These are phyloP conservation scores for Oscheius sp. DNA, from an alignment of 2,888 invertebrate genomes.

Conservation along the genomic window DNA sequence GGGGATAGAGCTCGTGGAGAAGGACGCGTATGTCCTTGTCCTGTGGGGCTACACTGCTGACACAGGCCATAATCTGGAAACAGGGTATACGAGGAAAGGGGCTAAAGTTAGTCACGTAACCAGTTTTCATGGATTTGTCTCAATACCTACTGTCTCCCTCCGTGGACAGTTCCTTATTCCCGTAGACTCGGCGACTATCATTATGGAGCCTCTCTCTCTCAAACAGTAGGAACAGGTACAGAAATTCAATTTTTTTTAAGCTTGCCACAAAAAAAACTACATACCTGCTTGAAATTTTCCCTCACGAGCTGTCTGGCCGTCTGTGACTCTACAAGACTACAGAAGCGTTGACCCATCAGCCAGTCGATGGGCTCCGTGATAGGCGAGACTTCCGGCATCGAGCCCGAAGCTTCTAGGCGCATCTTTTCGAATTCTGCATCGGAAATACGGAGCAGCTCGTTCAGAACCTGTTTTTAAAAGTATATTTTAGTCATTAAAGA, in stretches of 20 bases:
- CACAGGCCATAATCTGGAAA: conserved; percentile 14
- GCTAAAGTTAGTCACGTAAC: conserved; percentile 81
- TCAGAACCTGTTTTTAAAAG: conserved; percentile 77
- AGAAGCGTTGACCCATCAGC: conserved; percentile 52
- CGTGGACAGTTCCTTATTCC: background rate
- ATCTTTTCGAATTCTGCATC: conserved; percentile 61
- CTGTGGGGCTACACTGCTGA: conserved; percentile 76
- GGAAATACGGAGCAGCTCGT: conserved; percentile 85
- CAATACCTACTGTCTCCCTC: too few relatives aligned
- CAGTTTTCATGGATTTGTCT: too few relatives aligned
- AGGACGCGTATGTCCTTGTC: conserved; percentile 79
- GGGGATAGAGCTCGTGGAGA: conserved; percentile 86
- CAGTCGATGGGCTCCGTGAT: conserved; percentile 61
- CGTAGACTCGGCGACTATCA: too few relatives aligned
- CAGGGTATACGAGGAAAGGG: conserved; percentile 76
- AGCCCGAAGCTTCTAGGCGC: conserved; percentile 44
- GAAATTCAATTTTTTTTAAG: too few relatives aligned
- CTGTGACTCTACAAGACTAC: conserved; percentile 85
- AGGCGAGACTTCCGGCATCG: conserved; percentile 31
- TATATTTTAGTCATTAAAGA: too few relatives aligned
- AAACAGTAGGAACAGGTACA: too few relatives aligned
- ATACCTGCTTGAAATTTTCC: conserved; percentile 83
- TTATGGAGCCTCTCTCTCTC: too few relatives aligned
- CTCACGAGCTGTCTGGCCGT: conserved; percentile 86
- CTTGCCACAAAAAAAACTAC: conserved; percentile 3